These are phyloP conservation scores for Drosophila emarginata DNA, from an alignment of 2,888 invertebrate genomes.

Conservation along the genomic window DNA sequence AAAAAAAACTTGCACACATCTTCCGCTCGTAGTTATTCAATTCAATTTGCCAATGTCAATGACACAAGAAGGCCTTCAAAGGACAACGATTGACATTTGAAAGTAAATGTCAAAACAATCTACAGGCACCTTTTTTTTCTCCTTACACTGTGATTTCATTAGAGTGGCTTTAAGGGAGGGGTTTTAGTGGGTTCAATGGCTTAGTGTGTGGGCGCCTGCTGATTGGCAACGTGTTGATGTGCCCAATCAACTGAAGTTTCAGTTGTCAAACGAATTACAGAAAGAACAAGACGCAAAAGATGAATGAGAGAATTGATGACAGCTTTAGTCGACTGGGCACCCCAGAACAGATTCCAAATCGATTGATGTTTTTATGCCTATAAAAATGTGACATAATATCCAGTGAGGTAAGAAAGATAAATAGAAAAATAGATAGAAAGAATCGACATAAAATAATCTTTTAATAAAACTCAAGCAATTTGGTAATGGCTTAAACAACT, in stretches of 20 bases:
- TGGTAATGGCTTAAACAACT: slow-evolving; percentile 4
- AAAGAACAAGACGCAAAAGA: neutral
- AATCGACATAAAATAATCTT: slow-evolving; percentile 36
- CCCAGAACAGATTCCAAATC: neutral
- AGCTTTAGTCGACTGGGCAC: neutral
- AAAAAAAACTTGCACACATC: slow-evolving; percentile 13
- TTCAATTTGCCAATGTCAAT: slow-evolving; percentile 61
- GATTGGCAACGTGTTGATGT: slow-evolving; percentile 72
- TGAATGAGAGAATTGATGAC: slow-evolving; percentile 19
- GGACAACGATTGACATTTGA: slow-evolving; percentile 68
- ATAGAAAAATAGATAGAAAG: neutral
- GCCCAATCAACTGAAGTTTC: slow-evolving; percentile 63
- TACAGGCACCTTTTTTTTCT: slow-evolving; percentile 50
- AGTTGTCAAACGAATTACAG: slow-evolving; percentile 32
- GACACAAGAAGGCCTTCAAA: slow-evolving; percentile 28
- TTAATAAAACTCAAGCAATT: slow-evolving; percentile 34
- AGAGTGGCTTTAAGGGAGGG: neutral
- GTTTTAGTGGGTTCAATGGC: neutral
- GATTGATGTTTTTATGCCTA: slow-evolving; percentile 9
- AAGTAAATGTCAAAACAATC: slow-evolving; percentile 73
- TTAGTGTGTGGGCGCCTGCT: slow-evolving; percentile 29
- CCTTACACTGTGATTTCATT: slow-evolving; percentile 54
- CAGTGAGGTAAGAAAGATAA: slow-evolving; percentile 25
- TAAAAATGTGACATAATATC: slow-evolving; percentile 37
- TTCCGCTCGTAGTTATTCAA: slow-evolving; percentile 23